These are phyloP conservation scores for Pygoscelis antarcticus DNA, from an alignment of 2,113 vertebrate genomes.

Conservation along the genomic window DNA sequence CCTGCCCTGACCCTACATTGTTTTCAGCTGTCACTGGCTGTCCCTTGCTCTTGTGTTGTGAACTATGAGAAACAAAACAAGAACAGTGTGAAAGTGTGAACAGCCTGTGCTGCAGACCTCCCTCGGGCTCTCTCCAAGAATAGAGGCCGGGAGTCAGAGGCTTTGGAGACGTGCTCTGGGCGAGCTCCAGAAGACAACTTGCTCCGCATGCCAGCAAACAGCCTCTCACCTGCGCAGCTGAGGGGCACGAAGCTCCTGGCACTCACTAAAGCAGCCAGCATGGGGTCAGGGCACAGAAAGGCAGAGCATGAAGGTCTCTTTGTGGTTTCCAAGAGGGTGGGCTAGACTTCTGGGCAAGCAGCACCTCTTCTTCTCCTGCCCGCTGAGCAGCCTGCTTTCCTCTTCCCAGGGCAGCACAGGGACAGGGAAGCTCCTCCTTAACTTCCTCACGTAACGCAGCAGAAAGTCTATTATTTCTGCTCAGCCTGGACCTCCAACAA, in stretches of 20 bases:
- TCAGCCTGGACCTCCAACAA: background rate
- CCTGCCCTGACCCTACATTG: background rate
- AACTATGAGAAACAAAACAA: background rate
- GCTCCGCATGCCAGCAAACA: rapidly evolving
- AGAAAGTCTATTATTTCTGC: background rate
- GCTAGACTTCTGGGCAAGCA: background rate
- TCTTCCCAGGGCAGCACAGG: background rate
- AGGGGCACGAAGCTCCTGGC: background rate
- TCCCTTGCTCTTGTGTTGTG: background rate
- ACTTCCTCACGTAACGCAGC: background rate
- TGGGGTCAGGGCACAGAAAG: background rate
- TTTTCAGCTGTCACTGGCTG: background rate
- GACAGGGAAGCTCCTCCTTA: background rate
- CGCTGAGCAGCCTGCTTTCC: background rate
- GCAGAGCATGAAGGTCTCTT: background rate
- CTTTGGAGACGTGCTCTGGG: background rate
- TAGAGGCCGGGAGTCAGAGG: rapidly evolving
- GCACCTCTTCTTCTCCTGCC: background rate
- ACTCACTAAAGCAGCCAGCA: rapidly evolving
- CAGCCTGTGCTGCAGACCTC: background rate
- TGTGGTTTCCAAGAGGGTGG: background rate
- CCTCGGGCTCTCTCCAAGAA: background rate
- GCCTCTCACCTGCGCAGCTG: background rate
- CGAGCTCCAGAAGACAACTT: background rate
- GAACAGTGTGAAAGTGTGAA: background rate